phyloP scores from a whole-genome alignment of 2,797 vertebrate species.

The Borostomias antarcticus region DNA sequence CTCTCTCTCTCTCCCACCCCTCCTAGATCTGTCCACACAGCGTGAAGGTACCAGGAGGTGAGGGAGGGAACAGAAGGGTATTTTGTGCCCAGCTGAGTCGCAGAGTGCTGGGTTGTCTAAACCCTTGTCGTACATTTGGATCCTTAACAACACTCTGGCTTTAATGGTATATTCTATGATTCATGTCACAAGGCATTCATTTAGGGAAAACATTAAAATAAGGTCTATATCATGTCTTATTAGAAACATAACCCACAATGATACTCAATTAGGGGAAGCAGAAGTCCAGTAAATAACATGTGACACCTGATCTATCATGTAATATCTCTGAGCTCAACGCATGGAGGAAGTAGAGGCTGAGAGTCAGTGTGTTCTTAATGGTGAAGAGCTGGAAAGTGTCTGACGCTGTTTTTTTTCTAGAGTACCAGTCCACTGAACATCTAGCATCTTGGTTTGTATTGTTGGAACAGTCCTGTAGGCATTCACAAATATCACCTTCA shows the following conservation, averaged over 20 bases:
- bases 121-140: slow-evolving; percentile 62
- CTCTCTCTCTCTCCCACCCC: slow-evolving; percentile 46
- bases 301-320: too few species aligned
- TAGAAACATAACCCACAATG: too few species aligned
- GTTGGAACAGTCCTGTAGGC: slow-evolving; percentile 28
- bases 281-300: too few species aligned
- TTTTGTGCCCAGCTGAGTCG: slow-evolving; percentile 80
- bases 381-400: too few species aligned
- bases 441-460: neutral
- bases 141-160: slow-evolving; percentile 53
- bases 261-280: too few species aligned
- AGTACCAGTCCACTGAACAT: neutral
- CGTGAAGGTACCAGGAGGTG: slow-evolving; percentile 77
- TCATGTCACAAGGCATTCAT: slow-evolving; percentile 36
- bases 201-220: slow-evolving; percentile 31
- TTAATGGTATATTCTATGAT: slow-evolving; percentile 49
- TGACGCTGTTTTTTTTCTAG: too few species aligned
- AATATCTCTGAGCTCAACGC: too few species aligned
- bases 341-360: too few species aligned
- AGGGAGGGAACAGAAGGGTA: slow-evolving; percentile 78
- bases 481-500: slow-evolving; percentile 28
- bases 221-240: too few species aligned
- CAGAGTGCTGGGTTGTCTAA: slow-evolving; percentile 57
- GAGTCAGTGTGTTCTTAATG: too few species aligned
- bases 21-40: slow-evolving; percentile 71